Conservation (phyloP, 2,113 vertebrate genomes). For the Scomber colias region DNA sequence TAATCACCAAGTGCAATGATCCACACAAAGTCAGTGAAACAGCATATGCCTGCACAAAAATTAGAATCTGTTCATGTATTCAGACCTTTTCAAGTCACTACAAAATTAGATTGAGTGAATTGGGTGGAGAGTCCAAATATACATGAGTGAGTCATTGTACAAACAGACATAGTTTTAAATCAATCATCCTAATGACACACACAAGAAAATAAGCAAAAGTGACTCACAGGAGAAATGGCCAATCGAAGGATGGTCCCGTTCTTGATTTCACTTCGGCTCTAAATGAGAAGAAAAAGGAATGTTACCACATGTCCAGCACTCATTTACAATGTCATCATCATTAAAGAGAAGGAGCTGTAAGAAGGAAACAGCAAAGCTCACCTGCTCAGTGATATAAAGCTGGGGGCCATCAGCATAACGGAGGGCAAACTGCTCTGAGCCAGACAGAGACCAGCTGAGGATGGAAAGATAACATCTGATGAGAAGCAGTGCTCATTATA, state of each 20-base stretch:
- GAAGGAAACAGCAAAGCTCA: constrained; percentile 61
- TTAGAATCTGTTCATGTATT: not conserved
- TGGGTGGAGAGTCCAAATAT: not conserved
- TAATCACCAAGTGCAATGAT: too few relatives aligned
- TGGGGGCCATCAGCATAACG: constrained; percentile 97
- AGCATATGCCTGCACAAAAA: not conserved
- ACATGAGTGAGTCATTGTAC: not conserved
- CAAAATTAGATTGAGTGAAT: not conserved
- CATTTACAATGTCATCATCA: not conserved
- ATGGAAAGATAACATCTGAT: constrained; percentile 2
- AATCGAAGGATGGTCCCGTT: constrained; percentile 97
- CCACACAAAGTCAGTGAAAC: not conserved
- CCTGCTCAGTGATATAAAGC: constrained; percentile 98
- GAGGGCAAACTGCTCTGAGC: constrained; percentile 95
- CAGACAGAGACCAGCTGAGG: constrained; percentile 94
- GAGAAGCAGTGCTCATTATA: not conserved
- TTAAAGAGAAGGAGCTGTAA: not conserved
- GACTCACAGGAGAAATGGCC: constrained; percentile 94
- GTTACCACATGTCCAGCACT: not conserved
- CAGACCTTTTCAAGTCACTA: not conserved
- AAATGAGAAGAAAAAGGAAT: constrained; percentile 58
- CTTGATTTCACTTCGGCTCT: constrained; percentile 98
- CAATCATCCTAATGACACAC: not conserved
- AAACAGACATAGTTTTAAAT: not conserved
- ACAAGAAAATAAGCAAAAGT: not conserved